These are phyloP conservation scores for Coremacera marginata DNA, from an alignment of 2,888 invertebrate species.

Conservation along the genomic window DNA sequence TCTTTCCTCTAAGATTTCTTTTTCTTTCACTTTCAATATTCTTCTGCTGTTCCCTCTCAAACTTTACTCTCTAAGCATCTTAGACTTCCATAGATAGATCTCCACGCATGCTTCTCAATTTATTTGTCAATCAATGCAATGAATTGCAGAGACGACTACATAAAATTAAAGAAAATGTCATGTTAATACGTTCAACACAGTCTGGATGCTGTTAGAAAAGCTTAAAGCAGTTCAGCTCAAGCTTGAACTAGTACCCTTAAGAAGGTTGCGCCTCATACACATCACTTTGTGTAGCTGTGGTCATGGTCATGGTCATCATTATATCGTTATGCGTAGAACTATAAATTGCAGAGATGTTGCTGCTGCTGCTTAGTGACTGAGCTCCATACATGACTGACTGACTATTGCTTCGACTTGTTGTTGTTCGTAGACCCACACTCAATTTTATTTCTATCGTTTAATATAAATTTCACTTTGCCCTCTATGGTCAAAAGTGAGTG, in stretches of 20 bases:
- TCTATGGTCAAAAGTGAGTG: slow-evolving; percentile 24
- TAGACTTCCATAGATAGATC: background rate
- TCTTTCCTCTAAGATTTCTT: no score
- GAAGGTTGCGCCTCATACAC: no score
- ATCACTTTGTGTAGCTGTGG: background rate
- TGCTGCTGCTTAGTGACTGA: background rate
- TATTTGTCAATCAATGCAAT: slow-evolving; percentile 51
- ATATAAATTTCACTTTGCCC: slow-evolving; percentile 36
- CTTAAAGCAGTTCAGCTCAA: no score
- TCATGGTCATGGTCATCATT: slow-evolving; percentile 7
- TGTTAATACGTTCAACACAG: slow-evolving; percentile 51
- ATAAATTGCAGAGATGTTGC: slow-evolving; percentile 10
- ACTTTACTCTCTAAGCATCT: background rate
- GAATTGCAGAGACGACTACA: slow-evolving; percentile 54
- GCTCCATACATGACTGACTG: background rate
- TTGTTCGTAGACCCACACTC: slow-evolving; percentile 28
- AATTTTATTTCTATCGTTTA: slow-evolving; percentile 37
- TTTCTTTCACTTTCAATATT: slow-evolving; percentile 49
- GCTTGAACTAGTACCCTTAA: no score
- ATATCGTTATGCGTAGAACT: slow-evolving; percentile 28
- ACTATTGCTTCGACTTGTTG: background rate
- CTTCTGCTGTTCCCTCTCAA: background rate
- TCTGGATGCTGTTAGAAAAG: background rate
- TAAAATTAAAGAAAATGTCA: slow-evolving; percentile 56
- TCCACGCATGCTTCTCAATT: slow-evolving; percentile 43